These are phyloP conservation scores for Argya squamiceps DNA, from an alignment of 2,797 vertebrate genomes.

Conservation along the genomic window DNA sequence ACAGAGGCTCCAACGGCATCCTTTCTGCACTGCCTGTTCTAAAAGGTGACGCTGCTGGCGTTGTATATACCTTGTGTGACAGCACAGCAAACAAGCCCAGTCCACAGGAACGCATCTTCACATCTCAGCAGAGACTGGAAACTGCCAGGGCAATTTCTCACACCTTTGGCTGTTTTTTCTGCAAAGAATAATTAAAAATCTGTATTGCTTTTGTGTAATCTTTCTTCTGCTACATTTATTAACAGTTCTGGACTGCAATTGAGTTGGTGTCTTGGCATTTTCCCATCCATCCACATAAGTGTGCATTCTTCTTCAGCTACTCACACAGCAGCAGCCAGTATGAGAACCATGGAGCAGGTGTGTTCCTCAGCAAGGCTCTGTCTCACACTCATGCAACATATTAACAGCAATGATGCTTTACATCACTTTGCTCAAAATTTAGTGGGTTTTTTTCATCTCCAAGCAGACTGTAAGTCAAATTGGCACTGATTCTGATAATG, in stretches of 20 bases:
- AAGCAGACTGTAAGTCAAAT: not conserved
- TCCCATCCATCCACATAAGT: accelerated
- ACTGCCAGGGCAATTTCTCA: not conserved
- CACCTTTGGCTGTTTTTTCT: not conserved
- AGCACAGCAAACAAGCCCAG: not conserved
- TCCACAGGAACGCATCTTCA: not conserved
- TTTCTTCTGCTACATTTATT: not conserved
- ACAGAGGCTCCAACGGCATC: not conserved
- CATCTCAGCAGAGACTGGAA: not conserved
- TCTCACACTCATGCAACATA: not conserved
- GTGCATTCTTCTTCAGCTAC: not conserved
- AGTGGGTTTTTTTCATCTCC: not conserved
- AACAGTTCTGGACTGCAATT: not conserved
- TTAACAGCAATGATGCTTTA: not conserved
- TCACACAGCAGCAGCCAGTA: not conserved
- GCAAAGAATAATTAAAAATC: not conserved
- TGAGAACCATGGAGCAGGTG: accelerated
- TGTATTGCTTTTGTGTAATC: not conserved
- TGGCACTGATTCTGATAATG: not conserved
- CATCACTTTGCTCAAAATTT: accelerated
- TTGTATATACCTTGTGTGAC: accelerated
- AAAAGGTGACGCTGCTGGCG: accelerated
- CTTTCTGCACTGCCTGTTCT: not conserved
- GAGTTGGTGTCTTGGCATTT: not conserved
- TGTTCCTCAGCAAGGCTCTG: not conserved